Evolutionary conservation across 2,888 invertebrate genomes (phyloP).

Genomic region (Beris morrisii): DNA sequence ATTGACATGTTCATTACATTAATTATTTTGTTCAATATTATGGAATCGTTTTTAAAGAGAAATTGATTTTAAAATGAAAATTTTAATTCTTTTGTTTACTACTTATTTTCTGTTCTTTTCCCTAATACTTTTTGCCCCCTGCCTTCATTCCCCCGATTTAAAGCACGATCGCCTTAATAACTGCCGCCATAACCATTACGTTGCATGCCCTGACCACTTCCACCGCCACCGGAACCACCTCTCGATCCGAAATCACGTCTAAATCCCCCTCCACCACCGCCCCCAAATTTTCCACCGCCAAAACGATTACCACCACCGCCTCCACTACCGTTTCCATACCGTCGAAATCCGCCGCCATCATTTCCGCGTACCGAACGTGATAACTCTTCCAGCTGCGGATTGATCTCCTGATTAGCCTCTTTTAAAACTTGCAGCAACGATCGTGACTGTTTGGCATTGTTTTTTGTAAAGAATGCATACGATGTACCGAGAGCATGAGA

Average conservation of each 20-base stretch:
- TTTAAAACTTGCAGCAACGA: constrained; percentile 83
- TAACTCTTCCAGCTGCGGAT: constrained; percentile 80
- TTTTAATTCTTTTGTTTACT: background rate
- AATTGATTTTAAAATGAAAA: background rate
- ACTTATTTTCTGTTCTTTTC: background rate
- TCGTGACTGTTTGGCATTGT: constrained; percentile 82
- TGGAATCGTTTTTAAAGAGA: too few species aligned
- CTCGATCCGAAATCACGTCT: constrained; percentile 39
- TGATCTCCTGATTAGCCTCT: constrained; percentile 87
- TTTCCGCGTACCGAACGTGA: constrained; percentile 60
- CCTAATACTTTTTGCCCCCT: background rate
- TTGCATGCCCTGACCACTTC: constrained; percentile 36
- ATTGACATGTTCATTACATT: too few species aligned
- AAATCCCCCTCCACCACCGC: constrained; percentile 40
- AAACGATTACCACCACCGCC: constrained; percentile 52
- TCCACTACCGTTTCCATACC: constrained; percentile 48
- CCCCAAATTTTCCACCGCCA: constrained; percentile 42
- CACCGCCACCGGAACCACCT: constrained; percentile 35
- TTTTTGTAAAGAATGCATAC: constrained; percentile 91
- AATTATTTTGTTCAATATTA: too few species aligned
- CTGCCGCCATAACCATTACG: constrained; percentile 36
- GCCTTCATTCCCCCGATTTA: background rate
- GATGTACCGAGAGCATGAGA: constrained; percentile 85
- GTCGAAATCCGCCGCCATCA: constrained; percentile 39
- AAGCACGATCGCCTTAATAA: background rate